Conservation (phyloP, 1,140 invertebrate species). For the Akabosia matsudoensis region DNA sequence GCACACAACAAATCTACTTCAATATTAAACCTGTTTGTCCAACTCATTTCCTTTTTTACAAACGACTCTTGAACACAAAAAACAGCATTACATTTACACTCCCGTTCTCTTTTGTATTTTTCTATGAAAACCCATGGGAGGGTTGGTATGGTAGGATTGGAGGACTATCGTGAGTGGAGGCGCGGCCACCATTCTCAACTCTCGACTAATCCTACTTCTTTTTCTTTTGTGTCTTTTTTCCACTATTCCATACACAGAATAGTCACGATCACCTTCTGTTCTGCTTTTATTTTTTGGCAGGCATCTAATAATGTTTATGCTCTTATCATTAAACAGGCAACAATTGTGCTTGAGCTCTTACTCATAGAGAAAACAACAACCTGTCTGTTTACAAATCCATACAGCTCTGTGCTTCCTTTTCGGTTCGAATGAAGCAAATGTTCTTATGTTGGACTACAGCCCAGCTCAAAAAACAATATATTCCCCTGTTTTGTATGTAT, state of each 20-base stretch:
- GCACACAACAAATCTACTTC: neutral
- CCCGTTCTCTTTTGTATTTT: constrained; percentile 2
- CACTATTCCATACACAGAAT: neutral
- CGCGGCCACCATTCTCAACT: constrained; percentile 36
- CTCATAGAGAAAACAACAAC: too few relatives aligned
- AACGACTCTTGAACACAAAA: neutral
- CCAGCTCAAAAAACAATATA: too few relatives aligned
- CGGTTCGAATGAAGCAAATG: too few relatives aligned
- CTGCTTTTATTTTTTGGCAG: too few relatives aligned
- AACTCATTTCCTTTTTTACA: neutral
- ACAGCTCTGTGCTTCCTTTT: too few relatives aligned
- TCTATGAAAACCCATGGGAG: constrained; percentile 33
- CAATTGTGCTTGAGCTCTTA: too few relatives aligned
- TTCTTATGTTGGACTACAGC: too few relatives aligned
- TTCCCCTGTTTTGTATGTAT: too few relatives aligned
- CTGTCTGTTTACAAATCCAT: neutral
- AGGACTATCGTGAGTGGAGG: constrained; percentile 32
- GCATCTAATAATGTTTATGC: too few relatives aligned
- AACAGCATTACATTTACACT: too few relatives aligned
- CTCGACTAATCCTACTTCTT: constrained; percentile 22
- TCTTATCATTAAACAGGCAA: too few relatives aligned
- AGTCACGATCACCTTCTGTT: neutral
- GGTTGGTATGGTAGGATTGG: constrained; percentile 35
- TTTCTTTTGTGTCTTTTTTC: neutral
- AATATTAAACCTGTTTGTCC: constrained; percentile 1